Evolutionary conservation across 1,140 invertebrate genomes (phyloP), one percentile per base, ranked within the genome.

Genomic region (Leptinotarsa texana): DNA sequence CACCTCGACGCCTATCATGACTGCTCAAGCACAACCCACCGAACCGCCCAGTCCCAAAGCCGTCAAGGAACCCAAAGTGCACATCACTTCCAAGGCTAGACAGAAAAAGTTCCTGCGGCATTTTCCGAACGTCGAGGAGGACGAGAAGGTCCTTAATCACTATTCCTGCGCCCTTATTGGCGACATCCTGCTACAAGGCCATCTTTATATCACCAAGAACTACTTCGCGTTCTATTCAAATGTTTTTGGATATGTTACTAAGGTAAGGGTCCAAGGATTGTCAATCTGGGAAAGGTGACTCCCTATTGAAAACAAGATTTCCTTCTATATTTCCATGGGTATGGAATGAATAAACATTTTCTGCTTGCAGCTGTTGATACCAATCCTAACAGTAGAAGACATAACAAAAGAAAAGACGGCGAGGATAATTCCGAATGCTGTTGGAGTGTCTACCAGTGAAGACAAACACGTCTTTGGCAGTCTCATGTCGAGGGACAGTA

Each of bases 141-240:
- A 94, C 78, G 93, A 95, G 83, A 89, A 89, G 79, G 91, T 95
- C 63, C 88, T 95, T 73, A 94, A 95, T 85, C 93, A 95, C 89
- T 98, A 95, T 88, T 95, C 95, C 11, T 97, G 96, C 87, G 95
- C 96, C 65, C 89, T 96, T 77, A 93, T 96, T 65, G 93, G 93
- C 65, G 95, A 97, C 84, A 96, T 97, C 77, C 87, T 97, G n/a
- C 89, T 97, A 13, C 95, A 97, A 86, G 96, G 96, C 57, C 93
- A 95, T 82, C 89, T 98, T 69, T 98, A 96, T 87, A 95, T 97
- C 79, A 96, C 95, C 61, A 92, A 94, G 83, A 95, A 96, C 83
- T 96, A 96, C 86, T 96, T 97, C 86, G 95, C 95, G 69, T 98
- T 98, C 88, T 96, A 98, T 86, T 97, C 95, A 68, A 97, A 97